Evolutionary conservation across 2,888 invertebrate species (phyloP).

Genomic region (Crepidodera aurea): DNA sequence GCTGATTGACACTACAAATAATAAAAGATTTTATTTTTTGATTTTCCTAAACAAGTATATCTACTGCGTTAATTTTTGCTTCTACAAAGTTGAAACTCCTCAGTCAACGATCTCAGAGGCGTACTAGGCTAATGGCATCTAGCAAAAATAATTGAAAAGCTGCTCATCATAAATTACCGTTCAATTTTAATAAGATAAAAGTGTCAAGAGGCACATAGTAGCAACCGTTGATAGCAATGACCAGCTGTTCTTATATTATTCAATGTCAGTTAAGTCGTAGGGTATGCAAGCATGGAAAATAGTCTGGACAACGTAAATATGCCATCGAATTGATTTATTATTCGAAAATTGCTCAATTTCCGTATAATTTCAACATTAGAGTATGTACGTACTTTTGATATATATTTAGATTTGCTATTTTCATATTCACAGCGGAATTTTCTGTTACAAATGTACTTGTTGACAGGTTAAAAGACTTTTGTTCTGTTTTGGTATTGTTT

Average conservation of each 20-base stretch:
- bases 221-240: neutral
- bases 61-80: too few species aligned
- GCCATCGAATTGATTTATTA: constrained; percentile 7
- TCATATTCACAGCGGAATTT: constrained; percentile 5
- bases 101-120: neutral
- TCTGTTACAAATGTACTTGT: constrained; percentile 1
- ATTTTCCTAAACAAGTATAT: too few species aligned
- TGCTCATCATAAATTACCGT: neutral
- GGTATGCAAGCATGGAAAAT: neutral
- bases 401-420: constrained; percentile 11
- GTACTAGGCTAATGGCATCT: neutral
- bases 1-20: too few species aligned
- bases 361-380: constrained; percentile 4
- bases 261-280: constrained; percentile 5
- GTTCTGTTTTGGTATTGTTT: too few species aligned
- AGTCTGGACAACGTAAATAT: constrained; percentile 11
- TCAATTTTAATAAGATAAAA: constrained; percentile 9
- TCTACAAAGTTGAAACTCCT: too few species aligned
- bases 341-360: constrained; percentile 5
- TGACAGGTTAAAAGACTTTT: neutral
- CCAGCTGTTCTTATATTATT: constrained; percentile 14
- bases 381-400: constrained; percentile 9
- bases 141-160: neutral
- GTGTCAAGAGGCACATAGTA: constrained; percentile 1
- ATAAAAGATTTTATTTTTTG: too few species aligned